These are phyloP conservation scores for Formicarius rufipectus DNA, from an alignment of 2,113 vertebrate genomes.

Conservation along the genomic window DNA sequence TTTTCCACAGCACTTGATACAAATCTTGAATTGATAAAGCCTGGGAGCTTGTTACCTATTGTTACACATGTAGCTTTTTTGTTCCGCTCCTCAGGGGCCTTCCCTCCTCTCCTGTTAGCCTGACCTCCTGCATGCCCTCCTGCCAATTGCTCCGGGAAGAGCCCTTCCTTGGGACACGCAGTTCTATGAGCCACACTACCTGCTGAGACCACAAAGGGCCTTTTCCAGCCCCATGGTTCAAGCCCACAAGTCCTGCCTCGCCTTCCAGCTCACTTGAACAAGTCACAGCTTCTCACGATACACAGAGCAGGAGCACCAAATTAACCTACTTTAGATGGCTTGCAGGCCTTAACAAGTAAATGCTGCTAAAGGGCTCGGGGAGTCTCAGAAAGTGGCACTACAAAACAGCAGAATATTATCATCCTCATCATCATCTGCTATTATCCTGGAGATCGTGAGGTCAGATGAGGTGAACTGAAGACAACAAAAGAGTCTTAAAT, in stretches of 20 bases:
- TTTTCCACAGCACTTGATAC: background rate
- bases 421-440: background rate
- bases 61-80: background rate
- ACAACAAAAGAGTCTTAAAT: constrained; percentile 10
- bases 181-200: accelerated
- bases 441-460: background rate
- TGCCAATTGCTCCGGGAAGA: background rate
- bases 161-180: accelerated
- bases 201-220: background rate
- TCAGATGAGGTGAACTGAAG: constrained; percentile 26
- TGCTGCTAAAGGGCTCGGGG: accelerated
- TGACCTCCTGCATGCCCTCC: background rate
- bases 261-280: background rate
- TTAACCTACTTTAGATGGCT: constrained; percentile 24
- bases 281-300: background rate
- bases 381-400: background rate
- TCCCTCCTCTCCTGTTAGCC: background rate
- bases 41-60: background rate
- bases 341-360: constrained; percentile 12
- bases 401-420: background rate
- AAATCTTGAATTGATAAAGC: background rate
- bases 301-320: background rate
- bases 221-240: background rate
- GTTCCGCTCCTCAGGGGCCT: background rate
- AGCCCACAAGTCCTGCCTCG: background rate